Evolutionary conservation across 2,797 vertebrate genomes (phyloP), one percentile per base, ranked within the genome.

Genomic region (Tenualosa ilisha): DNA sequence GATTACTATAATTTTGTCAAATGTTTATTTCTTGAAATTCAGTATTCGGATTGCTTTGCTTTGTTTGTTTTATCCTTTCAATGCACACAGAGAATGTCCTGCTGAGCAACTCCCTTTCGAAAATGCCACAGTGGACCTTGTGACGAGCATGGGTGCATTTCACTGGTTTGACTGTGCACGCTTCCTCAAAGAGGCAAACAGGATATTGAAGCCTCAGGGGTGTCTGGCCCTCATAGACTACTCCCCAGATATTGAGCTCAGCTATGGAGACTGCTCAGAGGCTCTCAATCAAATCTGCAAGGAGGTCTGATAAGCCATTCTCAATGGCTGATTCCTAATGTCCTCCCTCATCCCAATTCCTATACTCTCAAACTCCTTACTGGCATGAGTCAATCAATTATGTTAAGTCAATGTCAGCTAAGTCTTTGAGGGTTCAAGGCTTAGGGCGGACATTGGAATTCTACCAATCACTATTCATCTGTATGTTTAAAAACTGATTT

Each of bases 141-240:
- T 98, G 87, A 93, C 96, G 0, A 92, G 95, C 1, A 96, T 97
- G 90, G 93, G 95, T 0, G 96, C 97, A 0, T 96, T 94, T 0
- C 97, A 97, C 90, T 97, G 96, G 96, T 97, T 98, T 3, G 92
- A 97, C 87, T 72, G 91, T 0, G 87, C 81, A 0, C 90, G 82
- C 53, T 97, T 98, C 87, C 92, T 96, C 75, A 81, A 63, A 56
- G 97, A 97, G 87, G 95, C 85, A 0, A 84, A 93, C 81, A 91
- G 97, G 2, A 89, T 97, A 72, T 49, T 98, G 68, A 95, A 89
- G 89, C 95, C 95, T 0, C 75, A 84, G 0, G 96, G 96, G 51
- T 97, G 96, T 1, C 31, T 97, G 83, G 94, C 93, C 84, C 82
- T 98, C 83, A 92, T 95, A 81, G 95, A 93, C 92, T 97, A 96